Percentiles rank a stretch among this genome's conserved stretches.
These are phyloP conservation scores for Chymomyza procnemis DNA, from an alignment of 2,888 invertebrate species.

Conservation along the genomic window DNA sequence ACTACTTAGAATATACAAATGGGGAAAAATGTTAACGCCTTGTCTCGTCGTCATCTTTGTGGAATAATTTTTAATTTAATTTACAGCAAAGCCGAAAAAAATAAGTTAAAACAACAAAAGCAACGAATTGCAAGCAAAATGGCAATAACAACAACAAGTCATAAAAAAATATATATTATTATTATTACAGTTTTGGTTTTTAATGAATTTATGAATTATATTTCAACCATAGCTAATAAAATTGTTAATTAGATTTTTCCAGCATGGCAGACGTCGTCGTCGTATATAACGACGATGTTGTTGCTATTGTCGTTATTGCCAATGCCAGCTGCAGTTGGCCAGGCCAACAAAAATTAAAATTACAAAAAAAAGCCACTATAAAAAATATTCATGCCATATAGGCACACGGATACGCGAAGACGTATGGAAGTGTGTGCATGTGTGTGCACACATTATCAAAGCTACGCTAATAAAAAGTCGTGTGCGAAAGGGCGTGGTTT, in stretches of 20 bases:
- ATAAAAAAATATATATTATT: conserved; percentile 48
- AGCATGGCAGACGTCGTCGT: conserved; percentile 34
- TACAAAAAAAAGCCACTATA: conserved; percentile 3
- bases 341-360: neutral
- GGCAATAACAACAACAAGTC: conserved; percentile 30
- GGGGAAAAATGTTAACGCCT: neutral
- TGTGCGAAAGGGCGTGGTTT: conserved; percentile 43
- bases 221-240: conserved; percentile 69
- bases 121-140: conserved; percentile 12
- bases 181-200: conserved; percentile 55
- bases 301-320: neutral
- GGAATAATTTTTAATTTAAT: conserved; percentile 44
- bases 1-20: neutral
- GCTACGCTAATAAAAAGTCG: conserved; percentile 47
- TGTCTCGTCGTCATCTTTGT: conserved; percentile 39
- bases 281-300: neutral
- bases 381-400: neutral
- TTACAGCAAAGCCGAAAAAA: conserved; percentile 25
- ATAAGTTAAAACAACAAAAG: no score
- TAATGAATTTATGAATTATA: conserved; percentile 70
- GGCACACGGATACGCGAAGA: conserved; percentile 1
- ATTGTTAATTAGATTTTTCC: conserved; percentile 70
- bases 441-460: conserved; percentile 51
- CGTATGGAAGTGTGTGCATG: neutral
- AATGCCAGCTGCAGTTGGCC: conserved; percentile 44